Evolutionary conservation across 2,797 vertebrate species (phyloP).

Genomic region (Poliocrania exsul): DNA sequence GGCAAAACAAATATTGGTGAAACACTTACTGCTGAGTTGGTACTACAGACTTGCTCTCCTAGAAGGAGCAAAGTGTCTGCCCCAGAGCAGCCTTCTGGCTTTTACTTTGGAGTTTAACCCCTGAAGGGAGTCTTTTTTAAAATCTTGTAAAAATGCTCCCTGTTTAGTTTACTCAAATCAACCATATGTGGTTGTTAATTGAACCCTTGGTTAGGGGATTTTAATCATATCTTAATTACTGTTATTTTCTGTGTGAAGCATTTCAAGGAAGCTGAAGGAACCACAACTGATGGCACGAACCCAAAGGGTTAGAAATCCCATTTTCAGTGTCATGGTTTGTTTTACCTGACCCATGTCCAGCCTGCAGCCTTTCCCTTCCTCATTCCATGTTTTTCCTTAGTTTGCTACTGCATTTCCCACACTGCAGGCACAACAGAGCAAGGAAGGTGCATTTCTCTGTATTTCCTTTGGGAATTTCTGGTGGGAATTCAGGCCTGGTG

Average conservation of each 20-base stretch:
- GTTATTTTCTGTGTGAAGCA: background rate
- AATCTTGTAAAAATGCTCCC: background rate
- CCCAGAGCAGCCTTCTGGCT: background rate
- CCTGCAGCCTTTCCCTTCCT: background rate
- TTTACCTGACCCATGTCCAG: background rate
- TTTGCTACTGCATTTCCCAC: background rate
- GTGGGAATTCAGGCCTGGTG: background rate
- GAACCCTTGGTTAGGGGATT: background rate
- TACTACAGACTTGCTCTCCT: background rate
- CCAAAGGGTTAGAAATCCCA: background rate
- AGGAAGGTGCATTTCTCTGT: background rate
- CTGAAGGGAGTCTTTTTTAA: background rate
- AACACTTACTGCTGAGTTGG: slow-evolving; percentile 8
- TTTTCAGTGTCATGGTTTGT: background rate
- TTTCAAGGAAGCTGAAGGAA: background rate
- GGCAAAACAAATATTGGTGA: slow-evolving; percentile 38
- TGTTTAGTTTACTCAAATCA: background rate
- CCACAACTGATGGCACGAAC: background rate
- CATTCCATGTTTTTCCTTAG: background rate
- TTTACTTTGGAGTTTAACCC: slow-evolving; percentile 25
- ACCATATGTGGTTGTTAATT: background rate
- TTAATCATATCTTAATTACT: slow-evolving; percentile 9
- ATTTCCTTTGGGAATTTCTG: background rate
- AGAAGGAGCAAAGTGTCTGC: slow-evolving; percentile 10
- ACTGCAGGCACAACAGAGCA: background rate